These are phyloP conservation scores for Drosophila prosaltans DNA, from an alignment of 1,140 invertebrate genomes.

Conservation along the genomic window DNA sequence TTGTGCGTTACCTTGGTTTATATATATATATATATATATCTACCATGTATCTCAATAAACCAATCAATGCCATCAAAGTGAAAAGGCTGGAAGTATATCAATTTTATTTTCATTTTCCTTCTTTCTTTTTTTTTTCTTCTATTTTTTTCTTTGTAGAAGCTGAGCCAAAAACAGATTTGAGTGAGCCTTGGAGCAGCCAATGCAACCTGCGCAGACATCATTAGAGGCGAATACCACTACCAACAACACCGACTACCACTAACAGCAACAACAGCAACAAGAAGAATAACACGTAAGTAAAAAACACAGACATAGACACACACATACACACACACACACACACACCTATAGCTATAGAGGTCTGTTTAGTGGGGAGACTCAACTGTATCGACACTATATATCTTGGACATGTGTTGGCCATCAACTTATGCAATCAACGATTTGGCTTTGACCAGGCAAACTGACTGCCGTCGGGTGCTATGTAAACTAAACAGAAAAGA, in stretches of 20 bases:
- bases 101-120: constrained; percentile 28
- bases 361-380: constrained; percentile 24
- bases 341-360: not conserved
- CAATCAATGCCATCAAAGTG: constrained; percentile 55
- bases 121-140: constrained; percentile 9
- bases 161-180: constrained; percentile 17
- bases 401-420: constrained; percentile 79
- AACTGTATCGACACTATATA: constrained; percentile 69
- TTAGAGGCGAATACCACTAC: constrained; percentile 68
- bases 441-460: constrained; percentile 76
- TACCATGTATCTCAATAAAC: constrained; percentile 48
- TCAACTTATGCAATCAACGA: constrained; percentile 82
- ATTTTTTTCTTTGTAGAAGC: constrained; percentile 20
- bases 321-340: constrained; percentile 2
- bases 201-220: constrained; percentile 75
- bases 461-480: constrained; percentile 68
- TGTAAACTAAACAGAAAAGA: constrained; percentile 63
- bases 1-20: constrained; percentile 25
- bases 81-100: constrained; percentile 47
- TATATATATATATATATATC: constrained; percentile 1
- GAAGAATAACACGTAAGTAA: constrained; percentile 61
- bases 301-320: not conserved
- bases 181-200: constrained; percentile 59
- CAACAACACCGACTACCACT: constrained; percentile 47
- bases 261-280: not conserved